These are phyloP conservation scores for Struthio camelus DNA, from an alignment of 2,113 vertebrate species.

Conservation along the genomic window DNA sequence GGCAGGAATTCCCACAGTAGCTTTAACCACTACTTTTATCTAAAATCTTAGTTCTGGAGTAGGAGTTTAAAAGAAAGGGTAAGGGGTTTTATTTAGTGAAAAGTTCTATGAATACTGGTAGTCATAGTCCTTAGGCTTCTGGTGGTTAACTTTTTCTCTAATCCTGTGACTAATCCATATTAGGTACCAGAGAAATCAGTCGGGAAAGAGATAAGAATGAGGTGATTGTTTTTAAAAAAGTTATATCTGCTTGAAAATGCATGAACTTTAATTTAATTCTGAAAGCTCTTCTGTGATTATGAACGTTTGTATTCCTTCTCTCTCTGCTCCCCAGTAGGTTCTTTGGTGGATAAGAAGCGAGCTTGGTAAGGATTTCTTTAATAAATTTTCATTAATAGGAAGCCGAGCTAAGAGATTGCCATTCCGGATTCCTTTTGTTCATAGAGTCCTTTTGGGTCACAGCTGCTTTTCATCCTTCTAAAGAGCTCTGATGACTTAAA, in stretches of 20 bases:
- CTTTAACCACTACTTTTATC: not conserved
- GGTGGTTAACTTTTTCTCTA: not conserved
- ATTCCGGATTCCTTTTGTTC: not conserved
- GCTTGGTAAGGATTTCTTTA: not conserved
- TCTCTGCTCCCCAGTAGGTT: not conserved
- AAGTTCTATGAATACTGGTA: not conserved
- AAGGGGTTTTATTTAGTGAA: not conserved
- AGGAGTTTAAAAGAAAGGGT: not conserved
- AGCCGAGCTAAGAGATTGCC: not conserved
- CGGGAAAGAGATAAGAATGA: not conserved
- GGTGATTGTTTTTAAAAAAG: not conserved
- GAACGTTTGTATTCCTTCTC: not conserved
- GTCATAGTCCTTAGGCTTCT: not conserved
- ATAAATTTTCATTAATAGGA: not conserved
- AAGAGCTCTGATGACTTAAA: not conserved
- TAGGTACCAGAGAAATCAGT: not conserved
- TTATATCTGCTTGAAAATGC: not conserved
- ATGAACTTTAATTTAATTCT: not conserved
- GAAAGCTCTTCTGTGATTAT: not conserved
- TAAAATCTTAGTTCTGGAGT: not conserved
- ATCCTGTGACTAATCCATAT: not conserved
- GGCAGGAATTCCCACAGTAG: not conserved
- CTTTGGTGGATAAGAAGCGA: not conserved
- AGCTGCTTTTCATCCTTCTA: not conserved
- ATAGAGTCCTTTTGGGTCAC: not conserved